Base-by-base conservation (phyloP, 2,113 vertebrate species). In the Gallinago undulata region DNA sequence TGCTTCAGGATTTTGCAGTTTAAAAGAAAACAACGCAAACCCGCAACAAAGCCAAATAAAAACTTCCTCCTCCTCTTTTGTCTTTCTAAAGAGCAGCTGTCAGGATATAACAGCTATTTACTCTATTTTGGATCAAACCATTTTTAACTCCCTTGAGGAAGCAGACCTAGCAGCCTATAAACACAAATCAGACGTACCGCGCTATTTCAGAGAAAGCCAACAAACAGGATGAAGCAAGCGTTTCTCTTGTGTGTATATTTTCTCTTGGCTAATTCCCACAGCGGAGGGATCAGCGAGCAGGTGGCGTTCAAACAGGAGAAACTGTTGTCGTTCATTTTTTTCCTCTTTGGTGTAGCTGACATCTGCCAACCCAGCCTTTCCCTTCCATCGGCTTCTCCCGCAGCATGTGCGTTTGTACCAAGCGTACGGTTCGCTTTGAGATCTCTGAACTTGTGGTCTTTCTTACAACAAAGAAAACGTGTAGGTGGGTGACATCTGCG, bases 191-290 rank as follows among this genome's bases (percentile, higher is more conserved):
- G 57, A 41, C n/a, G 35, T 60, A 47, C 9, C 6, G 2, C 75
- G 35, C 30, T 94, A 19, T 82, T 79, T 79, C 51, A 82, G 66
- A 91, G 73, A 62, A 89, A 87, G 87, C 82, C 70, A 95, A 79
- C 45, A 78, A 89, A n/a, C 53, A 76, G 22, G 14, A 43, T 55
- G 67, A 76, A 35, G 31, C 60, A 76, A 85, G 25, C 31, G 53
- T 74, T 77, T 91, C 50, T 93, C 41, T 53, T 3, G 1, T 45
- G 59, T 19, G 2, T 64, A 82, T 92, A 13, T 30, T 35, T 80
- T 84, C 43, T 53, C 33, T 63, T 70, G 55, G 57, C 53, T 70
- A 51, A 70, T 68, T 91, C 66, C 53, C 53, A 19, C 41, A 45
- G 89, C 84, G 53, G 25, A 90, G 47, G 31, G 48, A 57, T 79